Conservation (phyloP, 2,113 vertebrate species). For the Heterochromis multidens region DNA sequence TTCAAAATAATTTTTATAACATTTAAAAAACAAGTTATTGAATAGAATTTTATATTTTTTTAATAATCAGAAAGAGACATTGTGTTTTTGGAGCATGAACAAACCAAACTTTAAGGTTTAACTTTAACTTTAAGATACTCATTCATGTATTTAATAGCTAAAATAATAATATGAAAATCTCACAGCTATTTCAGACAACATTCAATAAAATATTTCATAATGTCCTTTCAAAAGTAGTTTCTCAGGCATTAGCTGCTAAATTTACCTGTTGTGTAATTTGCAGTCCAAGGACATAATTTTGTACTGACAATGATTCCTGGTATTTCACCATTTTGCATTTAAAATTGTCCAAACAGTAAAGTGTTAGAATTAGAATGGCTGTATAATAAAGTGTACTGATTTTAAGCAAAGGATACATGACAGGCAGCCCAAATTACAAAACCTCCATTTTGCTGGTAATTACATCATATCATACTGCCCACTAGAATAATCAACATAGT, state of each 20-base stretch:
- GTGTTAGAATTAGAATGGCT: background rate
- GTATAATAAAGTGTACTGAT: background rate
- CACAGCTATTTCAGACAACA: background rate
- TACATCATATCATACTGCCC: background rate
- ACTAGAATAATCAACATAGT: background rate
- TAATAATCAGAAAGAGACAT: background rate
- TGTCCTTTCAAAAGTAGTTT: background rate
- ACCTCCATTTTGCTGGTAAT: background rate
- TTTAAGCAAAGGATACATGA: background rate
- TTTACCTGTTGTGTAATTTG: background rate
- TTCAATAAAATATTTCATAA: accelerated
- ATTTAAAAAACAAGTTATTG: background rate
- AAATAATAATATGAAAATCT: background rate
- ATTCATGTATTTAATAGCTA: background rate
- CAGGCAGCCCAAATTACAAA: background rate
- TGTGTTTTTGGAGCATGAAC: background rate
- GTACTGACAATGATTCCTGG: background rate
- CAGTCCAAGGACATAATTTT: background rate
- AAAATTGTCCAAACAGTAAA: background rate
- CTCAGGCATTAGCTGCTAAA: background rate
- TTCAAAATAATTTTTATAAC: too few species aligned
- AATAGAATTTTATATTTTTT: background rate
- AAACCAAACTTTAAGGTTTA: too few species aligned
- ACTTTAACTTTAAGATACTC: background rate
- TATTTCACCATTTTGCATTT: background rate